Percentiles rank a stretch among this genome's conserved stretches.
These are phyloP conservation scores for Streptopelia turtur DNA, from an alignment of 2,797 vertebrate genomes.

Conservation along the genomic window DNA sequence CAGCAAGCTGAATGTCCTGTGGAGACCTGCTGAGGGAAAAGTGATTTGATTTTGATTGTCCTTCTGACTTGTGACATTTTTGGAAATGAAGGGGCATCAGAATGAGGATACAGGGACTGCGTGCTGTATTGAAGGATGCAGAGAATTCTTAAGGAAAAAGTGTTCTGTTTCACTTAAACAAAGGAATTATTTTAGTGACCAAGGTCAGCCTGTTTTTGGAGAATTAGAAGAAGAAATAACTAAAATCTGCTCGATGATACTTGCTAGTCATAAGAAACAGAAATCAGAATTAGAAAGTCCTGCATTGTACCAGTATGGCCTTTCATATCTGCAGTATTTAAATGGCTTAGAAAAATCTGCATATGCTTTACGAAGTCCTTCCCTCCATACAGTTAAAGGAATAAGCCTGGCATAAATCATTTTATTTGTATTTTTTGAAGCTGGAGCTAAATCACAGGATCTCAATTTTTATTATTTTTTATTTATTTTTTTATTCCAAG, in stretches of 20 bases:
- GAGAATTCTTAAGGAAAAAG: background rate
- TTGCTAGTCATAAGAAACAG: background rate
- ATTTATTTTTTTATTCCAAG: background rate
- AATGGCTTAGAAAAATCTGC: background rate
- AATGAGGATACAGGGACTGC: background rate
- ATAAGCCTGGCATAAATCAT: background rate
- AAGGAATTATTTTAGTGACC: background rate
- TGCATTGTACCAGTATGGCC: background rate
- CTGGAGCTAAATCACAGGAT: background rate
- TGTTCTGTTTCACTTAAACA: background rate
- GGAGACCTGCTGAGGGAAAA: conserved; percentile 35
- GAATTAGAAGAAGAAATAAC: background rate
- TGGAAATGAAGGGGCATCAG: background rate
- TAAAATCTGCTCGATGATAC: background rate
- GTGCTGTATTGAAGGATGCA: background rate
- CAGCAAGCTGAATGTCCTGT: conserved; percentile 20
- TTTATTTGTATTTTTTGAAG: background rate
- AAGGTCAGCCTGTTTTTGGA: background rate
- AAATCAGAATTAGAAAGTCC: background rate
- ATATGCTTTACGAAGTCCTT: background rate
- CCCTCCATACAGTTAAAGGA: background rate
- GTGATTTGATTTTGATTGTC: conserved; percentile 59
- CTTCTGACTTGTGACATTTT: conserved; percentile 52
- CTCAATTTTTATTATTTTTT: background rate
- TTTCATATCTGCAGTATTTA: background rate